Conservation (phyloP, 2,888 invertebrate species). For the Hesperia comma region DNA sequence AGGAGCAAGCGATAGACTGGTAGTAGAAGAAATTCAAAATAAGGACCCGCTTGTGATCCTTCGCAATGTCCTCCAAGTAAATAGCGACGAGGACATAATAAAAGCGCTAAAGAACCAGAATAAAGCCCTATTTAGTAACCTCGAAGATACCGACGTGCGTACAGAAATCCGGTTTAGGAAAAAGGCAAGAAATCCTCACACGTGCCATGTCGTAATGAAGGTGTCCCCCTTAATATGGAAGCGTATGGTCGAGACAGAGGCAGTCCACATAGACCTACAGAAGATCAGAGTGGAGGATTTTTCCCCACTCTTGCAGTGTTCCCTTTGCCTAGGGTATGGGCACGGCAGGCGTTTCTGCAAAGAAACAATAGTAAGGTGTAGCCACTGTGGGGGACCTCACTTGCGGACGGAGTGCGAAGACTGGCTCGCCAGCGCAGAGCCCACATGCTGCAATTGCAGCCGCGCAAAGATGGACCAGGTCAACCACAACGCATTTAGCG, state of each 20-base stretch:
- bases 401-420: slow-evolving; percentile 5
- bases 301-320: slow-evolving; percentile 29
- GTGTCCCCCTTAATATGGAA: slow-evolving; percentile 15
- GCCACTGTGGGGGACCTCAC: slow-evolving; percentile 32
- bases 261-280: slow-evolving; percentile 22
- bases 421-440: background rate
- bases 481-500: slow-evolving; percentile 25
- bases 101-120: slow-evolving; percentile 33
- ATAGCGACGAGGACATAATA: slow-evolving; percentile 27
- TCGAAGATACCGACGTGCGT: slow-evolving; percentile 3
- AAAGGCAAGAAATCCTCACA: slow-evolving; percentile 20
- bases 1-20: background rate
- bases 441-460: slow-evolving; percentile 26
- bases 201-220: background rate
- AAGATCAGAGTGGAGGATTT: slow-evolving; percentile 17
- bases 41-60: slow-evolving; percentile 36
- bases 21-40: slow-evolving; percentile 31
- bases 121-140: background rate
- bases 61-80: background rate
- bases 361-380: slow-evolving; percentile 7
- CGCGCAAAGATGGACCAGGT: background rate
- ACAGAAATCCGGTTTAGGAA: slow-evolving; percentile 10
- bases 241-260: background rate
- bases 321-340: slow-evolving; percentile 29
- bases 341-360: slow-evolving; percentile 15